Evolutionary conservation across 2,113 vertebrate genomes (phyloP).

Genomic region (Tenrec ecaudatus): DNA sequence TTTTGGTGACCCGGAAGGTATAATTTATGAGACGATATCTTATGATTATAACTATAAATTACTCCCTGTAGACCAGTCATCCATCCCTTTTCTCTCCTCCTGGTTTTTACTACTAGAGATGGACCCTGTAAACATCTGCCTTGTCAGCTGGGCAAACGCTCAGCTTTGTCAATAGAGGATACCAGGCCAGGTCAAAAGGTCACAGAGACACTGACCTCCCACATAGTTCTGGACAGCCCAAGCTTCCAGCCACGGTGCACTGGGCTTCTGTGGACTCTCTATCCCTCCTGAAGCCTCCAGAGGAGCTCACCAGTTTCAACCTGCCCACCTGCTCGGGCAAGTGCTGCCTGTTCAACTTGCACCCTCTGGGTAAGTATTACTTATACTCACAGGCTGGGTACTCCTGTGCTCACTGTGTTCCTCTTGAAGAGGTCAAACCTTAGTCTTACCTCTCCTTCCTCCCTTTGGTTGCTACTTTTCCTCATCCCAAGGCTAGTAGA

Average conservation of each 20-base stretch:
- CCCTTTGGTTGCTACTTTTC: background rate
- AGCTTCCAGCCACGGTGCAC: too few species aligned
- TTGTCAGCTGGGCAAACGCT: background rate
- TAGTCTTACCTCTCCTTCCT: background rate
- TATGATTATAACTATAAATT: constrained; percentile 36
- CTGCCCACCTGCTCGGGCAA: background rate
- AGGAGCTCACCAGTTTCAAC: background rate
- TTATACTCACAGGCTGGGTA: background rate
- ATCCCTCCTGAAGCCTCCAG: background rate
- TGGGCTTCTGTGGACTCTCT: too few species aligned
- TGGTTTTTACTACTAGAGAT: background rate
- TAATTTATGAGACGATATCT: constrained; percentile 11
- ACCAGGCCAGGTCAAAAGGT: background rate
- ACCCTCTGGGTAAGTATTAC: background rate
- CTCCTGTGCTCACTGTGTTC: fast-evolving
- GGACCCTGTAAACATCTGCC: background rate
- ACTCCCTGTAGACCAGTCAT: background rate
- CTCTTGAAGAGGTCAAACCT: background rate
- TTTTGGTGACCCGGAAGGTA: background rate
- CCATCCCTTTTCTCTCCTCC: background rate
- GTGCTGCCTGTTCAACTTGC: background rate
- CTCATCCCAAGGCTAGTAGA: background rate
- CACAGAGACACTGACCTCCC: background rate
- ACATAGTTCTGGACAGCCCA: background rate
- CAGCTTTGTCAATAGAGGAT: background rate